Base-by-base conservation (phyloP, 92 coral and sea anemone genomes). In the Actinernus sp. region DNA sequence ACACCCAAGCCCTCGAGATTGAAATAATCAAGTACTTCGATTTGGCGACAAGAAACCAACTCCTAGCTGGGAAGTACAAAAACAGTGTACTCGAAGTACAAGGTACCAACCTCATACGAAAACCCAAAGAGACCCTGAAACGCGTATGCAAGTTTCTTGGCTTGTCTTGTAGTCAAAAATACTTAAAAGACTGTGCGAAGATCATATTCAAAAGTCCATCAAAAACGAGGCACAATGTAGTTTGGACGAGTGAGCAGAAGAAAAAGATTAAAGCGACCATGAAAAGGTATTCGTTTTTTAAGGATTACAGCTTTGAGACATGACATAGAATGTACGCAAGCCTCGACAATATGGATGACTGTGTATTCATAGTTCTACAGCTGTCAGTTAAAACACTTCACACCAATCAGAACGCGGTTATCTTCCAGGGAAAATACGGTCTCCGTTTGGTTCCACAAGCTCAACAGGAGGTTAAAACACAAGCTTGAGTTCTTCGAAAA, bases 81-180 rank as follows among this genome's bases (percentile, higher is more conserved):
- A 68, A 74, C 9, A 57, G 50, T 24, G 86, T 90, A 24, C 55
- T 86, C 8, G 88, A 74, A 29, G 65, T 94, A 25, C 97, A 94
- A 71, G 83, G 81, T 59, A 68, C 63, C 32, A 81, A 90, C 13
- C 74, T 91, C 0, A 87, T 91, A 13, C 49, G 56, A 13, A 69
- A 81, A 20, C 90, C 98, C 1, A 65, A 32, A 45, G 58, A 67
- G 49, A 81, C 78, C 0, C 53, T 94, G 10, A 55, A 44, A 8
- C 74, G 60, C 26, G 69, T 91, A 30, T 94, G 98, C 58, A 47
- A 79, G 58, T 91, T 94, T 64, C 78, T 94, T 44, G 56, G 76
- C 27, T 51, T 94, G 47, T 30, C 59, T 1, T 94, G 98, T 56
- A 73, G 74, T 37, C 53, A 76, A 18, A 68, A 71, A 47, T 94